A percentile compares a stretch with the other conserved stretches of the same genome.
Evolutionary conservation across 1,140 invertebrate species (phyloP).

Genomic region (Mya arenaria): DNA sequence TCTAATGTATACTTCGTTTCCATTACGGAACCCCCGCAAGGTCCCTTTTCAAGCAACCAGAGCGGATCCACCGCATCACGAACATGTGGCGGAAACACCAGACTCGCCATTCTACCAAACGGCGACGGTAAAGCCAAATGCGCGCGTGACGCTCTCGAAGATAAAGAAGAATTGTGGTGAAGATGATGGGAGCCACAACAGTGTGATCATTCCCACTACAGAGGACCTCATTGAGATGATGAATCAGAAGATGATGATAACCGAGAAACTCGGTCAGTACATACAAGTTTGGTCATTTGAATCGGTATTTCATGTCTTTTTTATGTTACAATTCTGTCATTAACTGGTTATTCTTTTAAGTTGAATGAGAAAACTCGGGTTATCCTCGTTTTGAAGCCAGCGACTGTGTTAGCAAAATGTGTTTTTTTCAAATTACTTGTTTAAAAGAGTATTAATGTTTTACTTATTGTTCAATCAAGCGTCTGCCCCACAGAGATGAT

Average conservation of each 20-base stretch:
- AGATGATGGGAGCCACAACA: conserved; percentile 51
- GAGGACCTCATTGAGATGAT: conserved; percentile 73
- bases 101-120: conserved; percentile 96
- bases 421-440: too few relatives aligned
- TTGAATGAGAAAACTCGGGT: too few relatives aligned
- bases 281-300: too few relatives aligned
- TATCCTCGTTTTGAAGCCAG: too few relatives aligned
- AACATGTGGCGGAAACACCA: conserved; percentile 92
- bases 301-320: too few relatives aligned
- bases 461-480: too few relatives aligned
- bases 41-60: conserved; percentile 88
- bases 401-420: too few relatives aligned
- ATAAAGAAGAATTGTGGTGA: conserved; percentile 68
- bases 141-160: conserved; percentile 82
- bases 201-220: conserved; percentile 69
- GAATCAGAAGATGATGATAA: conserved; percentile 79
- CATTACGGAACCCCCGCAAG: conserved; percentile 29
- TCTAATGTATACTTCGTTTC: too few relatives aligned
- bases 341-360: too few relatives aligned
- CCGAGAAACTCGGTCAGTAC: conserved; percentile 75
- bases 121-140: conserved; percentile 91
- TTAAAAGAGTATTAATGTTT: too few relatives aligned
- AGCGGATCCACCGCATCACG: conserved; percentile 94
- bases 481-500: conserved; percentile 76
- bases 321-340: too few relatives aligned